Evolutionary conservation across 1,140 invertebrate genomes (phyloP).

Genomic region (Drosophila albomicans): DNA sequence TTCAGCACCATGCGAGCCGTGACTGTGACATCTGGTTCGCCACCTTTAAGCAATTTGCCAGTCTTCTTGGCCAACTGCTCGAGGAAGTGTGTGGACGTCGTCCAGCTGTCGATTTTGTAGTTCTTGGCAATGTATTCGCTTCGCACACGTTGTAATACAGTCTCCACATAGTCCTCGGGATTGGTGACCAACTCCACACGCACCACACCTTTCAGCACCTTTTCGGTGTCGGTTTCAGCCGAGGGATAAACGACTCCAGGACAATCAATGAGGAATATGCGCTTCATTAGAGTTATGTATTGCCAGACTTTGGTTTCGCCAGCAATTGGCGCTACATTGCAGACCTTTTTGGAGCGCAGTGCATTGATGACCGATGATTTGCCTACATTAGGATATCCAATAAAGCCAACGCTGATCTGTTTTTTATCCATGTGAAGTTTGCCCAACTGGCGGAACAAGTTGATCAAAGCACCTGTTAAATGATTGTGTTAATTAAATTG

Average conservation of each 20-base stretch:
- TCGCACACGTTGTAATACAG: slow-evolving; percentile 95
- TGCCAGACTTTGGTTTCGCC: slow-evolving; percentile 99
- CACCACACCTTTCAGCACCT: slow-evolving; percentile 98
- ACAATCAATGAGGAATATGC: slow-evolving; percentile 99
- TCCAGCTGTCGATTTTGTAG: slow-evolving; percentile 94
- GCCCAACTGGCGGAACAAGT: slow-evolving; percentile 97
- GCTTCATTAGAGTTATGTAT: slow-evolving; percentile 98
- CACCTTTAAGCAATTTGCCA: slow-evolving; percentile 97
- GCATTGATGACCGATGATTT: slow-evolving; percentile 99
- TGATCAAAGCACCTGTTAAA: slow-evolving; percentile 92
- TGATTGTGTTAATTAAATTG: neutral
- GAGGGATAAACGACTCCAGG: slow-evolving; percentile 99
- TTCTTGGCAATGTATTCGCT: slow-evolving; percentile 96
- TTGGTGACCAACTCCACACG: slow-evolving; percentile 97
- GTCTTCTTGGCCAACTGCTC: slow-evolving; percentile 94
- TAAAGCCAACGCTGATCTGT: slow-evolving; percentile 99
- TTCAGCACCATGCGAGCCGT: slow-evolving; percentile 98
- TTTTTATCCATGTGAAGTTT: slow-evolving; percentile 98
- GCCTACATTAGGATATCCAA: slow-evolving; percentile 99
- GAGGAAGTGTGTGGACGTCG: slow-evolving; percentile 94
- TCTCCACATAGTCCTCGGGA: slow-evolving; percentile 97
- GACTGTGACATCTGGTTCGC: slow-evolving; percentile 95
- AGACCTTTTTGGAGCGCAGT: slow-evolving; percentile 96
- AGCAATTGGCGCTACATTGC: slow-evolving; percentile 99
- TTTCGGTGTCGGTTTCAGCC: slow-evolving; percentile 96